These are phyloP conservation scores for Salvelinus sp. DNA, from an alignment of 2,113 vertebrate genomes.

Conservation along the genomic window DNA sequence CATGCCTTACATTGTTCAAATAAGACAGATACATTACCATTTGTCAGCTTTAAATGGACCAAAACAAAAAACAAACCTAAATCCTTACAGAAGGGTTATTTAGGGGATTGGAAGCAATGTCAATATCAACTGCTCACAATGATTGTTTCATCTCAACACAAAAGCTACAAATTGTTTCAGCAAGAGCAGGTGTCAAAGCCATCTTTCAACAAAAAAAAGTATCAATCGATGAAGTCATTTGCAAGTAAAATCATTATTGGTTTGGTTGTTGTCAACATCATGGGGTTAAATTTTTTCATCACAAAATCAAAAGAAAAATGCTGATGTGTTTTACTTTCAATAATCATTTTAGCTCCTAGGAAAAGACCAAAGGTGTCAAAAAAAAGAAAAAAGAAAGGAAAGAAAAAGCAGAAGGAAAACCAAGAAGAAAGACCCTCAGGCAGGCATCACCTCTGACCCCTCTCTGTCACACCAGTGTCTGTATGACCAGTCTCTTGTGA, in stretches of 20 bases:
- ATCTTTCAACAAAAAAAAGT: constrained; percentile 37
- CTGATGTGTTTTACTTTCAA: background rate
- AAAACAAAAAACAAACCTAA: background rate
- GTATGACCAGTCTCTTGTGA: constrained; percentile 80
- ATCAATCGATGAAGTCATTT: background rate
- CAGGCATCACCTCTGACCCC: background rate
- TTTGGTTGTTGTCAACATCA: background rate
- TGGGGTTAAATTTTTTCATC: too few relatives aligned
- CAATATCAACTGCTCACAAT: constrained; percentile 84
- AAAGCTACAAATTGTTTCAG: constrained; percentile 63
- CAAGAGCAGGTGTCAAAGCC: constrained; percentile 49
- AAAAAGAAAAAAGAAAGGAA: background rate
- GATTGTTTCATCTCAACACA: constrained; percentile 83
- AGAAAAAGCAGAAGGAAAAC: background rate
- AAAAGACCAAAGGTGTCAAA: background rate
- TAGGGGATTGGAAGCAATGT: constrained; percentile 70
- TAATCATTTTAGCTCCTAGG: background rate
- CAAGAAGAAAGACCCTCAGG: background rate
- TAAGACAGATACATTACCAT: background rate
- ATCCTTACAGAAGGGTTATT: background rate
- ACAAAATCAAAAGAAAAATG: background rate
- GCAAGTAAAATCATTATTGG: background rate
- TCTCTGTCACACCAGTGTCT: constrained; percentile 71
- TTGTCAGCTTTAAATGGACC: background rate
- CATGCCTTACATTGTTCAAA: background rate